Percentiles rank a stretch among this genome's conserved stretches.
Conservation (phyloP, 2,797 vertebrate species). For the Meda fulgida region DNA sequence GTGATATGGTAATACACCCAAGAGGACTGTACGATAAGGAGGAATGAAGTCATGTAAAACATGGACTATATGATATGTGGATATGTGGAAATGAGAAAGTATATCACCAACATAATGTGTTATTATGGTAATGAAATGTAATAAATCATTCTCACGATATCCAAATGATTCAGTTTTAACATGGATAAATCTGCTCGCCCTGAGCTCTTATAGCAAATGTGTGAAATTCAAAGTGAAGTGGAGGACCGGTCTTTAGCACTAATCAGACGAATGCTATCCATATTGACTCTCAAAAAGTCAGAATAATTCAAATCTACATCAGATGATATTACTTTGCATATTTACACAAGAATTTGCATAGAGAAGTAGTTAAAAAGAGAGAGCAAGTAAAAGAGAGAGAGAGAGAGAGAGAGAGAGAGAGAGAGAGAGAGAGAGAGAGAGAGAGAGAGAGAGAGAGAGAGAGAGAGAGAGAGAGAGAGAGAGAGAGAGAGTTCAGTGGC, state of each 20-base stretch:
- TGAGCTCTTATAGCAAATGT: conserved; percentile 45
- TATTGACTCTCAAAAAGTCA: conserved; percentile 61
- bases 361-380: conserved; percentile 40
- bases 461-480: conserved; percentile 16
- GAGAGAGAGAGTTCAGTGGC: conserved; percentile 42
- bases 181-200: conserved; percentile 48
- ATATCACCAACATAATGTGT: conserved; percentile 55
- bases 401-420: conserved; percentile 45
- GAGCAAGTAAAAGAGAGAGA: conserved; percentile 36
- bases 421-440: conserved; percentile 45
- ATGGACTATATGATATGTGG: conserved; percentile 28
- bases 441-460: too few relatives aligned
- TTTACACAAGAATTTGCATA: conserved; percentile 61
- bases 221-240: conserved; percentile 57
- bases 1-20: conserved; percentile 48
- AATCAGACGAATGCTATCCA: conserved; percentile 58
- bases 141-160: conserved; percentile 53
- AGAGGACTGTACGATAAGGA: conserved; percentile 40
- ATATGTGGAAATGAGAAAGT: conserved; percentile 50
- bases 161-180: conserved; percentile 58
- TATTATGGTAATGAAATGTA: conserved; percentile 60
- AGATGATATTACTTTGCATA: conserved; percentile 58
- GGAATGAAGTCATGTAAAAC: conserved; percentile 53
- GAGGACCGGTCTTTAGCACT: conserved; percentile 50
- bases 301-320: conserved; percentile 61